These are phyloP conservation scores for Rhizomys pruinosus DNA, from an alignment of 2,113 vertebrate genomes.

Conservation along the genomic window DNA sequence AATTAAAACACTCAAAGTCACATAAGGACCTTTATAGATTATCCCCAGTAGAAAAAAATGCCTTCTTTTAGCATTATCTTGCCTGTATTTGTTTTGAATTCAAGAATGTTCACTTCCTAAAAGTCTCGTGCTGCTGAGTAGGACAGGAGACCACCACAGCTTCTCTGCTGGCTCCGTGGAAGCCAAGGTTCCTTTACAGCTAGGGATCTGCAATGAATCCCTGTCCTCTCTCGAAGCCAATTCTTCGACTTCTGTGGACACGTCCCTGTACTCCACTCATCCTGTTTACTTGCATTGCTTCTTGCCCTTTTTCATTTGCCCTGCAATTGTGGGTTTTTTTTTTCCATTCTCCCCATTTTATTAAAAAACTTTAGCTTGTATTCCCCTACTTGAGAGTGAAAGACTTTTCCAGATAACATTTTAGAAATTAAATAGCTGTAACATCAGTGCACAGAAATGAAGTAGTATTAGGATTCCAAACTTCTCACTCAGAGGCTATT, in stretches of 20 bases:
- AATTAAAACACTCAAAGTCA: background rate
- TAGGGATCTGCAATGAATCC: background rate
- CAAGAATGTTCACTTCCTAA: background rate
- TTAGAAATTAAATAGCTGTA: constrained; percentile 44
- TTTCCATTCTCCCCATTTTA: background rate
- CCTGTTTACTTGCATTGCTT: background rate
- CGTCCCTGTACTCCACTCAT: background rate
- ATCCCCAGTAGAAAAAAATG: background rate
- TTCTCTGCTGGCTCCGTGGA: background rate
- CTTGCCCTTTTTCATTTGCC: background rate
- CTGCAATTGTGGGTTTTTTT: background rate
- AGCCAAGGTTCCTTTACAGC: background rate
- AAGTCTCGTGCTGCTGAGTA: background rate
- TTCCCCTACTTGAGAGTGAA: constrained; percentile 7
- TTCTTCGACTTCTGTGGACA: background rate
- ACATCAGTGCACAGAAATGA: background rate
- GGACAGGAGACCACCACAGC: background rate
- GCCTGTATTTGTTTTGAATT: background rate
- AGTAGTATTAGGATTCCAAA: constrained; percentile 13
- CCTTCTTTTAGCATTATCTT: constrained; percentile 7
- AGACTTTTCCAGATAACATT: constrained; percentile 28
- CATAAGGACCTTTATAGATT: background rate
- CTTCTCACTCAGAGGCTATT: background rate
- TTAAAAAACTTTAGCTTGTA: background rate
- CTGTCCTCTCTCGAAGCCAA: no score